Evolutionary conservation across 2,888 invertebrate species (phyloP), one percentile per base, ranked within the genome.

Genomic region (Xiphydria camelus): DNA sequence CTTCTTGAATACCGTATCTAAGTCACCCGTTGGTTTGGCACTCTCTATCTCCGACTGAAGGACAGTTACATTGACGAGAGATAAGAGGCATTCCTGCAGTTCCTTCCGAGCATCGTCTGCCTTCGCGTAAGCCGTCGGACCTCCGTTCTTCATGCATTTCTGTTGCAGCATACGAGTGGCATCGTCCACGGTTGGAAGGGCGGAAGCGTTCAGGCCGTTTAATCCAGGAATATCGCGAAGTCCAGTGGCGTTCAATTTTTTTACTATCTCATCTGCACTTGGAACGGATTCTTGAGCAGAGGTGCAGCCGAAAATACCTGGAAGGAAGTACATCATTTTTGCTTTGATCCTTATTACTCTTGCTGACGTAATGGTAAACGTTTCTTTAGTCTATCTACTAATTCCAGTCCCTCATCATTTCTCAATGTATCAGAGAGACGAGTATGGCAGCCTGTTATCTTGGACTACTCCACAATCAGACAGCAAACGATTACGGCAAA

Each of bases 1-100:
- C 76, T 85, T 86, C 61, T 83, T 83, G 59, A 88, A 88, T 0
- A 88, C 87, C 17, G 80, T 79, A 61, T 88, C 88, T 23, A 88
- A 77, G 54, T 83, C 82, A 1, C 88, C 88, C 3, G 78, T 82
- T 0, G 87, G 86, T 62, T 85, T 85, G 0, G 88, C 86, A 2
- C 76, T 76, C 37, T 87, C 84, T 31, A 91, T 84, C 66, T 91
- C 89, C 3, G 78, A 65, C 51, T 85, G 77, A 15, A 90, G 69
- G 9, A 75, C 66, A 0, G 79, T 80, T 7, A 77, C 63, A 64
- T 90, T 82, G 0, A 89, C 77, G 18, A 89, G 75, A 0, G 66
- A 68, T 41, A 77, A 73, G 1, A 87, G 51, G 62, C 91, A 91
- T 0, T 75, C 68, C 36, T 74, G 66, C 1, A 87, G 68, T 0